Conservation (phyloP, 2,113 vertebrate genomes). For the Xerus inauris region DNA sequence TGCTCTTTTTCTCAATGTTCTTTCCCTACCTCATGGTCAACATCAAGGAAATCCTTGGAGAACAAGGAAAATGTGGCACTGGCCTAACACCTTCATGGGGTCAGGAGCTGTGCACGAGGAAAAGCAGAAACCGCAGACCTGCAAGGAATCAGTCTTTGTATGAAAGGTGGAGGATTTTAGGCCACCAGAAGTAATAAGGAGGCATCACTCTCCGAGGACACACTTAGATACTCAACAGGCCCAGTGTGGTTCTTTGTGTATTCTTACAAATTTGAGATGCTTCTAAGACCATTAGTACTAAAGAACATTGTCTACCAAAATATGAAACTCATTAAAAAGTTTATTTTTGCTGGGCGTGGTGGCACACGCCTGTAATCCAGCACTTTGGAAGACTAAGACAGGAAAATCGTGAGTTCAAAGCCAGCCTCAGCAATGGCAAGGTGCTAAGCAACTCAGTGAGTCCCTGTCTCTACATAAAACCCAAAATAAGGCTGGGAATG, state of each 20-base stretch:
- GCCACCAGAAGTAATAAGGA: neutral
- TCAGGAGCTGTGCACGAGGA: neutral
- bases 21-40: neutral
- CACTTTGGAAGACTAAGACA: no score
- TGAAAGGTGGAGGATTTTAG: no score
- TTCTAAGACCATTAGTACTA: neutral
- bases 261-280: neutral
- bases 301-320: neutral
- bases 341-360: no score
- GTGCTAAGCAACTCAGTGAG: no score
- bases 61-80: neutral
- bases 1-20: neutral
- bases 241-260: neutral
- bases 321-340: neutral
- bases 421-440: no score
- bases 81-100: neutral
- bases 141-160: rapidly evolving
- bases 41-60: neutral
- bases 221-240: neutral
- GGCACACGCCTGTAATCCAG: no score
- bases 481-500: no score
- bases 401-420: no score
- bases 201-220: neutral
- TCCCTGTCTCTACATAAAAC: no score
- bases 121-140: neutral